phyloP scores from a whole-genome alignment of 2,888 invertebrate species.

The Thymelicus lineola region DNA sequence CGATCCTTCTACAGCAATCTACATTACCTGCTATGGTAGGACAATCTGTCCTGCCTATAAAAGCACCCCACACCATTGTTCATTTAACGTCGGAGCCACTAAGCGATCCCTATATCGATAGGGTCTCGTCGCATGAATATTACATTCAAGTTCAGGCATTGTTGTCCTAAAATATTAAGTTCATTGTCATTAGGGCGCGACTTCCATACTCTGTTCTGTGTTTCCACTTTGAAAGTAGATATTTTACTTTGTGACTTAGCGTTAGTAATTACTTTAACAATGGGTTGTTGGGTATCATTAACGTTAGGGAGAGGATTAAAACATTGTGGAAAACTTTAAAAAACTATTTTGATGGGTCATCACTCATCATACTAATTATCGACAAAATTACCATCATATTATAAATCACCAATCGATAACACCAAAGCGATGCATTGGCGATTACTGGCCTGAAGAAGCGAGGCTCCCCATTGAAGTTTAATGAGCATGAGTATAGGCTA shows the following conservation, averaged over 20 bases:
- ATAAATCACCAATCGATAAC: too few relatives aligned
- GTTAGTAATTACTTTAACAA: not conserved
- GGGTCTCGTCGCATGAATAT: constrained; percentile 6
- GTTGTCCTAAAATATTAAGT: constrained; percentile 21
- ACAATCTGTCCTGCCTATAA: not conserved
- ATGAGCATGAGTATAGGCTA: too few relatives aligned
- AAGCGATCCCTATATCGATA: constrained; percentile 5
- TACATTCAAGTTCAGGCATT: constrained; percentile 12
- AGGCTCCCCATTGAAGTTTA: too few relatives aligned
- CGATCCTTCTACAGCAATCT: not conserved
- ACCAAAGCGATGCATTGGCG: too few relatives aligned
- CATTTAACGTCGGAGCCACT: not conserved
- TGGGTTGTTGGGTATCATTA: too few relatives aligned
- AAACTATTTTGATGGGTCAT: too few relatives aligned
- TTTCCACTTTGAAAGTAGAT: constrained; percentile 13
- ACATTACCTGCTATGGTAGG: not conserved
- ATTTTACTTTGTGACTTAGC: too few relatives aligned
- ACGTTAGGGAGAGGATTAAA: not conserved
- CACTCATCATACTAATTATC: too few relatives aligned
- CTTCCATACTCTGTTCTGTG: not conserved
- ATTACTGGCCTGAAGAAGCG: too few relatives aligned
- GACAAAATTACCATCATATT: too few relatives aligned
- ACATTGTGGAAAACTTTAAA: too few relatives aligned
- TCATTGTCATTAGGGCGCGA: constrained; percentile 12
- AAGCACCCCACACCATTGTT: constrained; percentile 7